Evolutionary conservation across 2,888 invertebrate genomes (phyloP), one percentile per base, ranked within the genome.

Genomic region (Melanostoma scalare): DNA sequence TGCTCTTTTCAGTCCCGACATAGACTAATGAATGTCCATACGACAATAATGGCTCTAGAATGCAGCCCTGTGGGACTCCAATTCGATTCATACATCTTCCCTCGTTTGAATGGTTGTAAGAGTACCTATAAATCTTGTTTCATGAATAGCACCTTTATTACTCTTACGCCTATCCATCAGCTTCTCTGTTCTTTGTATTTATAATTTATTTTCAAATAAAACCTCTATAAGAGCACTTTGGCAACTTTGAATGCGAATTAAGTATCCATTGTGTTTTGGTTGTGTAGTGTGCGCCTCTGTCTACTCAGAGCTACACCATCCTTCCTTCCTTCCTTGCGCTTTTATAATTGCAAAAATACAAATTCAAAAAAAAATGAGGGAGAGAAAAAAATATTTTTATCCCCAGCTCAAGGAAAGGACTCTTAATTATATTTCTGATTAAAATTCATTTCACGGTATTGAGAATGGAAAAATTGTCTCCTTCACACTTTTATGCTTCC

Each of bases 391-490:
- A 40, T n/a, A 20, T 40, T 40, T 40, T 46, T 35, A 20, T 44
- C 10, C 33, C 4, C 8, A 67, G 48, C 55, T 63, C 46, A 58
- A 52, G 40, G 30, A 30, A 53, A 61, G 42, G 36, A 61, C 53
- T 74, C 65, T 71, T 76, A 75, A 75, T 75, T 78, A 74, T 84
- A 94, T 38, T 94, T 93, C 94, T 77, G 65, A 77, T 73, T 77
- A 72, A 77, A 82, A 82, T 73, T 73, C 82, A 77, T 77, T 82
- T 73, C 77, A 82, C 63, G 68, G 61, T 61, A 77, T 73, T 68
- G 77, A 40, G 48, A 61, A 63, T 55, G 50, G 40, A 55, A 71
- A 53, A 73, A 79, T 8, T 31, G 40, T 68, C 33, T 55, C 46
- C 8, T 35, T 61, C 6, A 9, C 50, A 36, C 63, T 44, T 48